Evolutionary conservation across 2,113 vertebrate species (phyloP).

Genomic region (Murina feae): DNA sequence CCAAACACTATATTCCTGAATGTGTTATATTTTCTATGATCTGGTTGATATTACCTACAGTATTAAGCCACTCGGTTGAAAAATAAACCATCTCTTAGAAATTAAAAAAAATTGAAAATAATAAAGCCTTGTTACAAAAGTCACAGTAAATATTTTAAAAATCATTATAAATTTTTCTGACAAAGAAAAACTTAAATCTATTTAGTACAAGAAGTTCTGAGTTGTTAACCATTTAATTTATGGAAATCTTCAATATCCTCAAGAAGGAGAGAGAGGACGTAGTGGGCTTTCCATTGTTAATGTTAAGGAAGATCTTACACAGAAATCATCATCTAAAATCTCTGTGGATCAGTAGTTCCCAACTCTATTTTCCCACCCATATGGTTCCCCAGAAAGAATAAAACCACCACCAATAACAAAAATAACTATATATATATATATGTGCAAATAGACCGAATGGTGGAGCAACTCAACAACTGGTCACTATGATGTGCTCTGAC

Average conservation of each 20-base stretch:
- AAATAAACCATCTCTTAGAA: not conserved
- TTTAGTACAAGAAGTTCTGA: not conserved
- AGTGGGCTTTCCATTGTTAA: not conserved
- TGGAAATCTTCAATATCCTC: not conserved
- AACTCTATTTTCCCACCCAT: not conserved
- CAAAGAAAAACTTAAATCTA: not conserved
- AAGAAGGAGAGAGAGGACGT: not conserved
- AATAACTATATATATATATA: not conserved
- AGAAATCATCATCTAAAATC: constrained; percentile 3
- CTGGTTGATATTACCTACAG: not conserved
- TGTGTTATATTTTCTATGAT: not conserved
- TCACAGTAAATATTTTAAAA: not conserved
- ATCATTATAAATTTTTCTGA: not conserved
- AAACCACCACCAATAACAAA: not conserved
- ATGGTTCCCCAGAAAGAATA: not conserved
- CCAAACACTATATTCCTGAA: not conserved
- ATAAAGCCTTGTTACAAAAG: not conserved
- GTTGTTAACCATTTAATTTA: not conserved
- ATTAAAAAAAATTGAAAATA: not conserved
- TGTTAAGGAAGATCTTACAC: not conserved
- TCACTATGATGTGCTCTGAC: no score
- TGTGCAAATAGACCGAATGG: no score
- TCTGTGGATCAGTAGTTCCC: not conserved
- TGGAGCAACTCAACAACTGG: no score
- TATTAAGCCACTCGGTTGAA: not conserved